phyloP scores from a whole-genome alignment of 1,140 invertebrate species.

The Drosophila auraria region DNA sequence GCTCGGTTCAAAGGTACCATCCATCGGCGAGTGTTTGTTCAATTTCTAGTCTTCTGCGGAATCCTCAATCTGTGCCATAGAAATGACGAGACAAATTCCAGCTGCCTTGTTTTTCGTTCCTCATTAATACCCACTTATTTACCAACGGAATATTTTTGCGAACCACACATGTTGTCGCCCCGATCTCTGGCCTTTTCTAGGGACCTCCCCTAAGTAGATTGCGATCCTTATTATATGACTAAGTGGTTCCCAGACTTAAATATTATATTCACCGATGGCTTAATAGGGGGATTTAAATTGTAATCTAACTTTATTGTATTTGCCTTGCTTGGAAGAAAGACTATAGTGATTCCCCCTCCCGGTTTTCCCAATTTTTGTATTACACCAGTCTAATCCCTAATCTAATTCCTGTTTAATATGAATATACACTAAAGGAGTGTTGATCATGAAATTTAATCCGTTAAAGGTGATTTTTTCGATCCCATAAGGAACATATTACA shows the following conservation, averaged over 20 bases:
- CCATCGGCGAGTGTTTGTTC: slow-evolving; percentile 40
- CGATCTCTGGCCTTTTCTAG: neutral
- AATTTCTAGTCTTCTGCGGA: slow-evolving; percentile 49
- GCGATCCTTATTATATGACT: neutral
- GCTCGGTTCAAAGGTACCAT: slow-evolving; percentile 71
- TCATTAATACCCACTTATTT: slow-evolving; percentile 43
- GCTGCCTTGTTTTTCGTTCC: slow-evolving; percentile 13
- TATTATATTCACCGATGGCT: neutral
- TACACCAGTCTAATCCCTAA: neutral
- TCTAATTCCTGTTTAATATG: neutral
- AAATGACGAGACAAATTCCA: slow-evolving; percentile 48
- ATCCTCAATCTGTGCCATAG: slow-evolving; percentile 57
- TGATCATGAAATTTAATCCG: no score
- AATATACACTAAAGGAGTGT: no score
- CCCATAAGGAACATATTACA: no score
- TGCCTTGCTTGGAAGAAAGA: no score
- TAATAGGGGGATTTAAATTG: neutral
- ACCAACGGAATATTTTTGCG: slow-evolving; percentile 61
- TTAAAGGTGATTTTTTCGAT: no score
- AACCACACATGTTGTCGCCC: neutral
- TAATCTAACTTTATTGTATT: neutral
- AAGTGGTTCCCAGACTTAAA: slow-evolving; percentile 22
- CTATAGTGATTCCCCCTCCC: neutral
- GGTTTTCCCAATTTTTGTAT: neutral
- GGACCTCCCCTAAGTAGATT: neutral